Evolutionary conservation across 2,888 invertebrate species (phyloP), one percentile per base, ranked within the genome.

Genomic region (Piscicola geometra): DNA sequence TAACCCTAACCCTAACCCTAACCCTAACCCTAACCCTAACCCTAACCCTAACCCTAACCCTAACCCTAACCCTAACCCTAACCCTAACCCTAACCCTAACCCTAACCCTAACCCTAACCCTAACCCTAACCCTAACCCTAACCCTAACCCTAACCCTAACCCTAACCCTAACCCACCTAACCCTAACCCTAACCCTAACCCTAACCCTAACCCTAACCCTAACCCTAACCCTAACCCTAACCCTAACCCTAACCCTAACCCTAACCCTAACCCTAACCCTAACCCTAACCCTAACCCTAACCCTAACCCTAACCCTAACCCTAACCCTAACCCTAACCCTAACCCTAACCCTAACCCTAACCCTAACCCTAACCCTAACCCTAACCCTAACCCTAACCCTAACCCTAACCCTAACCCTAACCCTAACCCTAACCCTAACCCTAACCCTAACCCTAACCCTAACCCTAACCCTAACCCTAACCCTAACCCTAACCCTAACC

Each of bases 241-340:
- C 70, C 71, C 71, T 41, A 41, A 70, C 33, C 70, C 35, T 33
- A 32, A 33, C 79, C 79, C 79, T 79, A 79, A 79, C 78, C 78
- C 80, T 79, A 77, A 78, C 78, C 76, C 76, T 76, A 79, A 79
- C 79, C 79, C 78, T 79, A 79, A 79, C 78, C 79, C 79, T 77
- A 79, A 77, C 77, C 78, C 79, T 78, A 77, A 76, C 76, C 79
- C 77, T 78, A 79, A 78, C 79, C 79, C 76, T 77, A 72, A 72
- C 72, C 76, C 76, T 76, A 76, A 76, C 73, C 73, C 77, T 76
- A 72, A 76, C 71, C 75, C 76, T 76, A 75, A 76, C 77, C 76
- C 76, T 76, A 76, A 76, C 77, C 77, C 76, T 76, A 76, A 76
- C 77, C 78, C 77, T 74, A 76, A 75, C n/a, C n/a, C n/a, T n/a